phyloP scores from a whole-genome alignment of 2,113 vertebrate species.

The Psilopsiagon aymara region DNA sequence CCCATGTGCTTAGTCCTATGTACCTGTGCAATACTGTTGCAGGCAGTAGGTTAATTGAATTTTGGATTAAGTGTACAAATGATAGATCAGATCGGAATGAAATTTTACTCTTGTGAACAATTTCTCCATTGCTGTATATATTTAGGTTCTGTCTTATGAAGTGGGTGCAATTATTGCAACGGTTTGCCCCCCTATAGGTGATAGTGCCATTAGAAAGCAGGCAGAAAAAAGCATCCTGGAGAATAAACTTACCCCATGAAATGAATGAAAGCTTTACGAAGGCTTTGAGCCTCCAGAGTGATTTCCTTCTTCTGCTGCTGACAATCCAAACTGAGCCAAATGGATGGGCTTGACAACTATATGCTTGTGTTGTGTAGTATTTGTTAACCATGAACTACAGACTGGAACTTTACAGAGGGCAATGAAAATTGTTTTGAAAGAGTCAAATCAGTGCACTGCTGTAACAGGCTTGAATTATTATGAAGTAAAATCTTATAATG shows the following conservation, averaged over 20 bases:
- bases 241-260: background rate
- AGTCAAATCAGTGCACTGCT: background rate
- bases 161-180: background rate
- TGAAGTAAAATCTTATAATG: background rate
- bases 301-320: background rate
- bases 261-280: background rate
- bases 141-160: background rate
- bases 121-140: background rate
- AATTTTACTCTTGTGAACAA: background rate
- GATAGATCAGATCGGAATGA: background rate
- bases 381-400: background rate
- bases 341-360: background rate
- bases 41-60: slow-evolving; percentile 33
- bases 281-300: background rate
- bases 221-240: background rate
- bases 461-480: background rate
- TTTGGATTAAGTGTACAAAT: background rate
- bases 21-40: background rate
- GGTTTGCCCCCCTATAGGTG: background rate
- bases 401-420: background rate
- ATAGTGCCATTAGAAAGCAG: background rate
- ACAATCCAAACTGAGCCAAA: background rate
- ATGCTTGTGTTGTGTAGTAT: background rate
- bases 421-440: background rate
- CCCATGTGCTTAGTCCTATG: background rate